Conservation (phyloP, 1,140 invertebrate species). For the Papilio helenus region DNA sequence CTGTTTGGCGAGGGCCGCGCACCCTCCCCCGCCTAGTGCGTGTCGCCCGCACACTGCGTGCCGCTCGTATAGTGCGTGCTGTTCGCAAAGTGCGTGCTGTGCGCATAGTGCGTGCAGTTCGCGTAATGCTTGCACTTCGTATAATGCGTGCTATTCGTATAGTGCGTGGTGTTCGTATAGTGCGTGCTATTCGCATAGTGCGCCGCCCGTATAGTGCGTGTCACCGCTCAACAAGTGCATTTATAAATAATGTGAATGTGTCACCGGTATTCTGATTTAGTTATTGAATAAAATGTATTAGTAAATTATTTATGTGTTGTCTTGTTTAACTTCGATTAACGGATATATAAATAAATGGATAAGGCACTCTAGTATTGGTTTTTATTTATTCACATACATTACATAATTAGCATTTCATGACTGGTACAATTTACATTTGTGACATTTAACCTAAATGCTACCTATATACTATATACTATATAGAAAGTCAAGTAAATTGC, state of each 20-base stretch:
- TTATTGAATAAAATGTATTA: constrained; percentile 71
- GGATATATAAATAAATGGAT: constrained; percentile 34
- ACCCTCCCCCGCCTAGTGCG: constrained; percentile 40
- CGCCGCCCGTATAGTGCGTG: constrained; percentile 21
- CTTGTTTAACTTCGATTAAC: constrained; percentile 18
- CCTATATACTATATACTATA: constrained; percentile 8
- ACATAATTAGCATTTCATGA: constrained; percentile 11
- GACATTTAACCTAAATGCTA: constrained; percentile 28
- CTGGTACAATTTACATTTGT: neutral
- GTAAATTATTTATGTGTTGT: constrained; percentile 53
- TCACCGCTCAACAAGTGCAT: constrained; percentile 75
- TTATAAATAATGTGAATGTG: constrained; percentile 69
- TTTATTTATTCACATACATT: constrained; percentile 25
- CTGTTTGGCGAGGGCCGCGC: constrained; percentile 92
- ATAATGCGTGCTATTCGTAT: neutral
- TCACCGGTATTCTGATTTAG: constrained; percentile 65
- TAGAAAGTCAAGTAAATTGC: neutral
- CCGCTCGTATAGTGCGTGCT: neutral
- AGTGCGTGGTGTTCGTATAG: neutral
- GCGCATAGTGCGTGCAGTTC: constrained; percentile 34
- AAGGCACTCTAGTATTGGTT: neutral
- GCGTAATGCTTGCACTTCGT: constrained; percentile 1
- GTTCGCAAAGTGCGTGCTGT: neutral
- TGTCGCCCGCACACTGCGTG: neutral
- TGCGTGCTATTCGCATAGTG: neutral